phyloP scores from a whole-genome alignment of 2,888 invertebrate genomes.

The Vanessa cardui region DNA sequence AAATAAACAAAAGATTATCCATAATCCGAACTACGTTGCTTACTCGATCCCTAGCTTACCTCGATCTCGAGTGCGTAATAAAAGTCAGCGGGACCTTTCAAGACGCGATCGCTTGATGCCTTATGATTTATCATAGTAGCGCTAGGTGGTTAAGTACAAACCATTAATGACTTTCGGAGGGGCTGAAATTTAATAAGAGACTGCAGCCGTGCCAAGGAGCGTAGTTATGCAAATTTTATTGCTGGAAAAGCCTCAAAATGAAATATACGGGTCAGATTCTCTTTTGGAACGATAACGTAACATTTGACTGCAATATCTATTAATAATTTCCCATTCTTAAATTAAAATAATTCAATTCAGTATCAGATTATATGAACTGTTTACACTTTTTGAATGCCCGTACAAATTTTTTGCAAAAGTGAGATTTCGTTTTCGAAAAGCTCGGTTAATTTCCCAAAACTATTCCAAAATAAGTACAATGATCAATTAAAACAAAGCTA shows the following conservation, averaged over 20 bases:
- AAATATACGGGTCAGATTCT: constrained; percentile 51
- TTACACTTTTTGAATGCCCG: no score
- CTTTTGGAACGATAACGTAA: constrained; percentile 6
- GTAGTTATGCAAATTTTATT: constrained; percentile 83
- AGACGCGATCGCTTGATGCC: constrained; percentile 58
- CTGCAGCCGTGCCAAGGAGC: constrained; percentile 71
- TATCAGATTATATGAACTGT: no score
- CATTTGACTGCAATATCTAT: background rate
- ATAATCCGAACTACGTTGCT: constrained; percentile 51
- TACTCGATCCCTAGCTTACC: constrained; percentile 60
- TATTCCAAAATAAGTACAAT: background rate
- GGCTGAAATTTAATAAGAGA: constrained; percentile 82
- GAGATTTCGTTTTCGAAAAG: no score
- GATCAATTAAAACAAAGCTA: background rate
- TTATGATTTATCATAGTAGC: constrained; percentile 77
- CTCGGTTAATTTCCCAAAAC: background rate
- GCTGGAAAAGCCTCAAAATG: constrained; percentile 67
- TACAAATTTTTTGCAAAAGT: no score
- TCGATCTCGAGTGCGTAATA: constrained; percentile 70
- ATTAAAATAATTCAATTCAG: background rate
- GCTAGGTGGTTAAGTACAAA: constrained; percentile 79
- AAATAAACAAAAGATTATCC: constrained; percentile 70
- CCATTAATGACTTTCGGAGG: constrained; percentile 81
- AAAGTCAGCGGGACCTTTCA: constrained; percentile 61
- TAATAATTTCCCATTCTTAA: background rate